Evolutionary conservation across 2,113 vertebrate species (phyloP).

Genomic region (Lycocorax pyrrhopterus): DNA sequence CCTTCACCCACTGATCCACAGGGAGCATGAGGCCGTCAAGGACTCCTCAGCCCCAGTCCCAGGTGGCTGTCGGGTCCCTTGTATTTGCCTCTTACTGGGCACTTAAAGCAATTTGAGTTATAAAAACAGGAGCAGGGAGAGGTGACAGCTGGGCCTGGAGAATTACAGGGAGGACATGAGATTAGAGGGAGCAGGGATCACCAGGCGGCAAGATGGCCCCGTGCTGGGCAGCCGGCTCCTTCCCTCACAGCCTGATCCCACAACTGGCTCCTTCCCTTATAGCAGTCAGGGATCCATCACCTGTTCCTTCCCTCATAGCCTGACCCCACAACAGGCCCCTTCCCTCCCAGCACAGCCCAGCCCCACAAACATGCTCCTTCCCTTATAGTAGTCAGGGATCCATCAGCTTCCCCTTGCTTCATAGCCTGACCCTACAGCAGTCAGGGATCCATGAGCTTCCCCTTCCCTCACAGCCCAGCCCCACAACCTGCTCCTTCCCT

Average conservation of each 20-base stretch:
- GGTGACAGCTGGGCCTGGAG: not conserved
- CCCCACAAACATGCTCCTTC: not conserved
- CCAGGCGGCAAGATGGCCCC: not conserved
- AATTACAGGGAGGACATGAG: not conserved
- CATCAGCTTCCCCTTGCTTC: not conserved
- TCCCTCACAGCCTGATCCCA: not conserved
- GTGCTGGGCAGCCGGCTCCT: not conserved
- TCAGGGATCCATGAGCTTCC: not conserved
- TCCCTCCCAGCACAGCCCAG: not conserved
- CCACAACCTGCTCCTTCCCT: not conserved
- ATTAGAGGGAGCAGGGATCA: not conserved
- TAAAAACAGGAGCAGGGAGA: not conserved
- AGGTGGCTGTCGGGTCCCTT: accelerated
- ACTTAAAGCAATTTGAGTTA: not conserved
- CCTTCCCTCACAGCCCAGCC: not conserved
- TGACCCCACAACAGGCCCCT: not conserved
- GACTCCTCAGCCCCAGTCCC: not conserved
- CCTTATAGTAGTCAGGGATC: not conserved
- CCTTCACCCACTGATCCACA: not conserved
- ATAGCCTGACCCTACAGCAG: no score
- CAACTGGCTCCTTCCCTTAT: not conserved
- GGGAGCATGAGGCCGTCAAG: accelerated
- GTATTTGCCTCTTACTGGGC: not conserved
- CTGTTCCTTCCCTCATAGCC: not conserved
- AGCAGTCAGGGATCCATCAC: not conserved